These are phyloP conservation scores for Cryptophagus acutangulus DNA, from an alignment of 2,888 invertebrate genomes.

Conservation along the genomic window DNA sequence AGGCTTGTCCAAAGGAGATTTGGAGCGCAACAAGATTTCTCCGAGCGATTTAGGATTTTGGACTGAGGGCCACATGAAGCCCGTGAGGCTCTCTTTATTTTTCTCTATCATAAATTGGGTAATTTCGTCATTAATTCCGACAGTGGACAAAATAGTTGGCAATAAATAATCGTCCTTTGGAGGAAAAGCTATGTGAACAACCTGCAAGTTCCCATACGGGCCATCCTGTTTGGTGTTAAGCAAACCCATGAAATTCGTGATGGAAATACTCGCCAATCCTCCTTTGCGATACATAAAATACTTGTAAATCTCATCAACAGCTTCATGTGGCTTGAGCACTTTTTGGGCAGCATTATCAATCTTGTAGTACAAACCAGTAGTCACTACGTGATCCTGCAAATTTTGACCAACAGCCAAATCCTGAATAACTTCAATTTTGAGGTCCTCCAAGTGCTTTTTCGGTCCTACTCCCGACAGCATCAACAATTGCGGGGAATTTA, in stretches of 20 bases:
- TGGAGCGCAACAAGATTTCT: slow-evolving; percentile 51
- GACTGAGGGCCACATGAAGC: slow-evolving; percentile 23
- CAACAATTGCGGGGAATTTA: slow-evolving; percentile 63
- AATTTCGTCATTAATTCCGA: slow-evolving; percentile 37
- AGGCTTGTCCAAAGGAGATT: slow-evolving; percentile 56
- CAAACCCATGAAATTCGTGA: slow-evolving; percentile 49
- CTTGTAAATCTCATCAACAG: slow-evolving; percentile 40
- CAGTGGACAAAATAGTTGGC: slow-evolving; percentile 13
- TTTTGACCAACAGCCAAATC: slow-evolving; percentile 54
- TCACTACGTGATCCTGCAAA: slow-evolving; percentile 53
- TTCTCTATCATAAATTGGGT: slow-evolving; percentile 15
- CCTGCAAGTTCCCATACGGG: slow-evolving; percentile 52
- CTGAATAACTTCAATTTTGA: slow-evolving; percentile 46
- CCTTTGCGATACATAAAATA: slow-evolving; percentile 53
- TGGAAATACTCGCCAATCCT: slow-evolving; percentile 46
- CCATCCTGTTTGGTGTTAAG: slow-evolving; percentile 47
- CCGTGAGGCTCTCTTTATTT: slow-evolving; percentile 15
- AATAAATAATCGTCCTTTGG: slow-evolving; percentile 36
- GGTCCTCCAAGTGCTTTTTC: slow-evolving; percentile 47
- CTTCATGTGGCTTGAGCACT: slow-evolving; percentile 6
- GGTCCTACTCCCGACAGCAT: slow-evolving; percentile 65
- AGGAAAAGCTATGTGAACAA: slow-evolving; percentile 26
- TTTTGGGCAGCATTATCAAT: slow-evolving; percentile 17
- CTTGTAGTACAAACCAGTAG: slow-evolving; percentile 35
- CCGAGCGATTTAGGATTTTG: slow-evolving; percentile 53